Evolutionary conservation across 2,113 vertebrate genomes (phyloP).

Genomic region (Siniperca chuatsi): DNA sequence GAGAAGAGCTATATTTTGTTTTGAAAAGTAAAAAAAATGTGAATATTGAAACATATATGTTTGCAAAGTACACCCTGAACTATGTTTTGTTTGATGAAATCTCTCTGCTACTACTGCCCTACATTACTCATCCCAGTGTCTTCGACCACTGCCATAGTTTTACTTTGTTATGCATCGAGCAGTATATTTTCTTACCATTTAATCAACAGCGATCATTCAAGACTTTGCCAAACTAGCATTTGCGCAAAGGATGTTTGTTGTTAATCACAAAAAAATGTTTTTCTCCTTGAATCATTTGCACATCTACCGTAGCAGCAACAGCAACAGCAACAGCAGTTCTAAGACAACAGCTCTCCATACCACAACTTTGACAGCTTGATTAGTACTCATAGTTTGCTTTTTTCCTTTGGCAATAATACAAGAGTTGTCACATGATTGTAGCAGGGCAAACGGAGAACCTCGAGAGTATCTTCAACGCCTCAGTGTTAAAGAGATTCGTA

Average conservation of each 20-base stretch:
- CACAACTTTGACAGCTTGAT: constrained; percentile 70
- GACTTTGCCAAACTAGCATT: constrained; percentile 65
- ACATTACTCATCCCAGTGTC: constrained; percentile 71
- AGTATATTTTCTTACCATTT: constrained; percentile 57
- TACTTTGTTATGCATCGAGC: constrained; percentile 50
- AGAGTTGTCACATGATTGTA: constrained; percentile 78
- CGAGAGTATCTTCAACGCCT: constrained; percentile 59
- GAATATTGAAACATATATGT: constrained; percentile 85
- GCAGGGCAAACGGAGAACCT: constrained; percentile 72
- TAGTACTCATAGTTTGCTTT: constrained; percentile 67
- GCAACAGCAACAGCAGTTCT: constrained; percentile 63
- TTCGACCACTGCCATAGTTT: constrained; percentile 58
- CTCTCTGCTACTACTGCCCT: constrained; percentile 84
- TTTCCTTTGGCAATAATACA: constrained; percentile 81
- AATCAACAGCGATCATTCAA: constrained; percentile 32
- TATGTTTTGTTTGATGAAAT: constrained; percentile 84
- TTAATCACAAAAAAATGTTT: constrained; percentile 41
- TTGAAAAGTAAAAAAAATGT: constrained; percentile 85
- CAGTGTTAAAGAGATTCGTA: constrained; percentile 48
- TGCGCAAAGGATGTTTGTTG: constrained; percentile 56
- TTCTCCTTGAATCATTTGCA: constrained; percentile 73
- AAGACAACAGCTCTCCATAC: constrained; percentile 66
- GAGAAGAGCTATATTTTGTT: constrained; percentile 89
- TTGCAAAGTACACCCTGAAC: constrained; percentile 84
- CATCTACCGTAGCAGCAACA: constrained; percentile 77